Conservation (phyloP, 2,797 vertebrate species). For the Notolepis coatsorum region DNA sequence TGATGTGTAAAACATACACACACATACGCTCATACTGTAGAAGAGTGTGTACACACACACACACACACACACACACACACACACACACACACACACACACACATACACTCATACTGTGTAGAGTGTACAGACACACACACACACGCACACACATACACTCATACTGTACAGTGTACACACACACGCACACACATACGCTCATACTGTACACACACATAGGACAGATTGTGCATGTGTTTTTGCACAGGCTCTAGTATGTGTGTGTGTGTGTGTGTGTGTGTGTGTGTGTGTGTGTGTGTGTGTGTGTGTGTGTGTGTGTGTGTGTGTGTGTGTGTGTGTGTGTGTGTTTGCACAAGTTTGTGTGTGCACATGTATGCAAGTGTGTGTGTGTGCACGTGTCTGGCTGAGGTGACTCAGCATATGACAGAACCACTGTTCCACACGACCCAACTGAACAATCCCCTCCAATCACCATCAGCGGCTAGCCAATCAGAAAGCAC, state of each 20-base stretch:
- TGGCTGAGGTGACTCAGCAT: constrained; percentile 51
- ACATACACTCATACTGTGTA: no score
- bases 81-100: background rate
- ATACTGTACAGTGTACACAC: no score
- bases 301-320: no score
- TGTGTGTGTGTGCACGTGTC: background rate
- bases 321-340: no score
- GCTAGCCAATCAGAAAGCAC: constrained; percentile 28
- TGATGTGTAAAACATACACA: constrained; percentile 69
- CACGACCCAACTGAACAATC: constrained; percentile 45
- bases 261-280: no score
- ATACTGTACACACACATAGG: background rate
- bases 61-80: constrained; percentile 12
- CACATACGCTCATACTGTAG: background rate
- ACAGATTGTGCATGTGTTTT: no score
- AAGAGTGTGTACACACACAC: background rate
- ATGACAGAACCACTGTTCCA: constrained; percentile 25
- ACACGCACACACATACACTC: background rate
- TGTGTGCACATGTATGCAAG: no score
- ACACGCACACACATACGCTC: background rate
- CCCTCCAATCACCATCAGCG: constrained; percentile 36
- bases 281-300: no score
- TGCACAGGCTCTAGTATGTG: no score
- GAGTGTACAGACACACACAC: no score
- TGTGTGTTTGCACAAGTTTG: no score